Conservation (phyloP, 1,140 invertebrate genomes). For the Sitophilus oryzae region DNA sequence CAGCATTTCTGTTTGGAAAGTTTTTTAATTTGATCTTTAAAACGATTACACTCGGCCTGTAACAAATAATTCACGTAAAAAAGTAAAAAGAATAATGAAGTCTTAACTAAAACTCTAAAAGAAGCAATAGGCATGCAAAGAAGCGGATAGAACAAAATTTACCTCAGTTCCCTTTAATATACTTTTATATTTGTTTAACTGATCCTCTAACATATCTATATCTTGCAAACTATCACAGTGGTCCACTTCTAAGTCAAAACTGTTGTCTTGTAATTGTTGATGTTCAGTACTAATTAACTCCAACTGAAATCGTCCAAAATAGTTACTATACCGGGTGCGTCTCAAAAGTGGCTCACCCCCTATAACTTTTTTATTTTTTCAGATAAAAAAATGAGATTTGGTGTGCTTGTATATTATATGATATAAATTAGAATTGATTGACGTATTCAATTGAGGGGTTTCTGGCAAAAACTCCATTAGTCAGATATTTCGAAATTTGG, state of each 20-base stretch:
- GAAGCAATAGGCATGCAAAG: conserved; percentile 2
- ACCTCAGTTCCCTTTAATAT: conserved; percentile 32
- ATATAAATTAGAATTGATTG: too few relatives aligned
- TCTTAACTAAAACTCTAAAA: too few relatives aligned
- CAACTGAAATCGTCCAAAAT: conserved; percentile 16
- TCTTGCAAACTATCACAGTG: conserved; percentile 38
- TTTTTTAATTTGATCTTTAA: conserved; percentile 28
- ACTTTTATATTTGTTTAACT: conserved; percentile 36
- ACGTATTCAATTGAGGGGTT: too few relatives aligned
- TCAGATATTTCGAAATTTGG: too few relatives aligned
- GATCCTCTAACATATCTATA: conserved; percentile 34
- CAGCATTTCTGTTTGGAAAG: conserved; percentile 31
- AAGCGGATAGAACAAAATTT: conserved; percentile 15
- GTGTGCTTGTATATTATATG: conserved; percentile 8
- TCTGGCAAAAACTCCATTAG: too few relatives aligned
- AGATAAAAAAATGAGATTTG: not conserved
- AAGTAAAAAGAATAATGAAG: too few relatives aligned
- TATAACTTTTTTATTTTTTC: too few relatives aligned
- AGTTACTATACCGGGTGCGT: too few relatives aligned
- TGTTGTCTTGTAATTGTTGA: conserved; percentile 34
- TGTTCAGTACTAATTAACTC: conserved; percentile 16
- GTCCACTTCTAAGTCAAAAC: conserved; percentile 36
- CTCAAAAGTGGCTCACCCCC: too few relatives aligned
- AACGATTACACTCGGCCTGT: conserved; percentile 14
- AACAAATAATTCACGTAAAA: conserved; percentile 1